Conservation (phyloP, 2,888 invertebrate genomes). For the Xanthia togata region DNA sequence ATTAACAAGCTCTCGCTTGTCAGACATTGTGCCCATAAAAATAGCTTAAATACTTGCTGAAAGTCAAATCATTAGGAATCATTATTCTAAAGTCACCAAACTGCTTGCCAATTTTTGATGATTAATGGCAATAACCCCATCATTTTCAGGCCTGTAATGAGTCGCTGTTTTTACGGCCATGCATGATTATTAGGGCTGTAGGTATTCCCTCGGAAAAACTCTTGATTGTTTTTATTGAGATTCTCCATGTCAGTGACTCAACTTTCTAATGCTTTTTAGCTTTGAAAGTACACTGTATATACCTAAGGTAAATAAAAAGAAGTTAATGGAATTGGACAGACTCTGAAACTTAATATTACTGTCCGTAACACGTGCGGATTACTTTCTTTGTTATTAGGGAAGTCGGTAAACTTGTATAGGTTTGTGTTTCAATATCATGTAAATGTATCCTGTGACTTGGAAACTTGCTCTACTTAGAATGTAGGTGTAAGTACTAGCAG, state of each 20-base stretch:
- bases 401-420: conserved; percentile 53
- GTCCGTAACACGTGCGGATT: conserved; percentile 52
- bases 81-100: not conserved
- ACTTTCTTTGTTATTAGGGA: conserved; percentile 60
- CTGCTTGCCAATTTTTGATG: not conserved
- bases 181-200: not conserved
- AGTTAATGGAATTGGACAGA: conserved; percentile 25
- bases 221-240: not conserved
- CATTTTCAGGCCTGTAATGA: not conserved
- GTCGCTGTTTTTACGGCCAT: not conserved
- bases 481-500: not conserved
- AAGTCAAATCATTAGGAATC: not conserved
- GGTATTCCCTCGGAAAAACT: not conserved
- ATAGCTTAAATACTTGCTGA: not conserved
- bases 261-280: not conserved
- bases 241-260: not conserved
- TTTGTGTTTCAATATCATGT: conserved; percentile 60
- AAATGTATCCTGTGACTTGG: conserved; percentile 36
- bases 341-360: conserved; percentile 52
- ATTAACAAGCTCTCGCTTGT: no score
- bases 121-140: not conserved
- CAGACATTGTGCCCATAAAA: not conserved
- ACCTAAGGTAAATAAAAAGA: not conserved
- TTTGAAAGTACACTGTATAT: not conserved
- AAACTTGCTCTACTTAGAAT: conserved; percentile 8